Evolutionary conservation across 2,888 invertebrate species (phyloP).

Genomic region (Spilosoma lubricipeda): DNA sequence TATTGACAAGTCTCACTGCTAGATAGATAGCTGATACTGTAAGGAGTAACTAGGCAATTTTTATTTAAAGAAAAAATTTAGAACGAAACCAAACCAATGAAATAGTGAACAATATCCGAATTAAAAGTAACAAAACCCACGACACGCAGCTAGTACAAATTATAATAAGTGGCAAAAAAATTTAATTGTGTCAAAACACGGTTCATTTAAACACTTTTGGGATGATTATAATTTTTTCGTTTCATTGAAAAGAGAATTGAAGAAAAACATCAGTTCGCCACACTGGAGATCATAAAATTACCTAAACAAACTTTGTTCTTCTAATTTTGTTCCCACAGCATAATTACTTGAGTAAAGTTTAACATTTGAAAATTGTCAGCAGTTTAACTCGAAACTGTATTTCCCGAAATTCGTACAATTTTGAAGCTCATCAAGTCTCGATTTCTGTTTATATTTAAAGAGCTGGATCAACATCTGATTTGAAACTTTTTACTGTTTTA

Average conservation of each 20-base stretch:
- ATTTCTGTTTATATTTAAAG: neutral
- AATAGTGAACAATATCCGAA: no score
- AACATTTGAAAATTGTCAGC: constrained; percentile 31
- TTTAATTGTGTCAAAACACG: neutral
- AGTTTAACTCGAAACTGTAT: constrained; percentile 23
- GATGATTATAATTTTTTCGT: constrained; percentile 28
- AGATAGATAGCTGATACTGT: no score
- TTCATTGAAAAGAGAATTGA: constrained; percentile 32
- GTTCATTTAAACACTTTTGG: constrained; percentile 24
- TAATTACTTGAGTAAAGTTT: constrained; percentile 38
- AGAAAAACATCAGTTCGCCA: constrained; percentile 5
- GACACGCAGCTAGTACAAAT: no score
- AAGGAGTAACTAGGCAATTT: no score
- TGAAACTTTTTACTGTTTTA: neutral
- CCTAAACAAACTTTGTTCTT: constrained; percentile 35
- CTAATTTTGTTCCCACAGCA: constrained; percentile 24
- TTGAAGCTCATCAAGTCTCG: neutral
- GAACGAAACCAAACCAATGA: no score
- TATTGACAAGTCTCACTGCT: no score
- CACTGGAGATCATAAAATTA: constrained; percentile 26
- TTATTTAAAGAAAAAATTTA: no score
- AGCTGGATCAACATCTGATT: neutral
- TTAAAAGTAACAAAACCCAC: no score
- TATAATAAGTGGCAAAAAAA: neutral
- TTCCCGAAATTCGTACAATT: neutral